These are phyloP conservation scores for Trachemys scripta DNA, from an alignment of 2,113 vertebrate genomes.

Conservation along the genomic window DNA sequence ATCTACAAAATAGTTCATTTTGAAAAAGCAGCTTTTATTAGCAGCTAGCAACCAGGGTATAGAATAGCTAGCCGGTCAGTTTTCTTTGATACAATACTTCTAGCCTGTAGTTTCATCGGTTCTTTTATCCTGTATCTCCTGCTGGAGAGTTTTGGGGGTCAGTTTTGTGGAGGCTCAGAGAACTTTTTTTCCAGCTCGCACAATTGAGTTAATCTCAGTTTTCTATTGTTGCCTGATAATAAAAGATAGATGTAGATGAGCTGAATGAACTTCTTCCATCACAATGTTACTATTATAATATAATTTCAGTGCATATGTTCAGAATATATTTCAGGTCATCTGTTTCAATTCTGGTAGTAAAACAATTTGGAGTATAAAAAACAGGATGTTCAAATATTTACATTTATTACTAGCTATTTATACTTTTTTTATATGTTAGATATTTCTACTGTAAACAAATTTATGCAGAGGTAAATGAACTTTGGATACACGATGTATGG, in stretches of 20 bases:
- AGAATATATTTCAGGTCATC: background rate
- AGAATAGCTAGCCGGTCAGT: background rate
- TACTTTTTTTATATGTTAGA: background rate
- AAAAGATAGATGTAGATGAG: background rate
- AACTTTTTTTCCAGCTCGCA: background rate
- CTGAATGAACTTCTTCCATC: background rate
- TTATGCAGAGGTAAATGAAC: background rate
- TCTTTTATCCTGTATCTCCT: background rate
- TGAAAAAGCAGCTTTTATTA: background rate
- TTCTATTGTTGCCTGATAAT: fast-evolving
- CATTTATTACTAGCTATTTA: background rate
- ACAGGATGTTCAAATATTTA: background rate
- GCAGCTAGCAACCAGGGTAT: background rate
- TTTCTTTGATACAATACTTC: background rate
- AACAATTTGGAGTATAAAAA: background rate
- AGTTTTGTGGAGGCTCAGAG: background rate
- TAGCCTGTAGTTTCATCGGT: background rate
- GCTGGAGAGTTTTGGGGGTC: background rate
- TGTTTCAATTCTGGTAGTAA: background rate
- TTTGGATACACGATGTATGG: background rate
- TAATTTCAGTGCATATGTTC: background rate
- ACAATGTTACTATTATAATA: background rate
- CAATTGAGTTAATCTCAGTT: background rate
- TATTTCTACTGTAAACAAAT: background rate
- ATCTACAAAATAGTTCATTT: background rate